Base-by-base conservation (phyloP, 2,113 vertebrate species). In the Aplodontia rufa region DNA sequence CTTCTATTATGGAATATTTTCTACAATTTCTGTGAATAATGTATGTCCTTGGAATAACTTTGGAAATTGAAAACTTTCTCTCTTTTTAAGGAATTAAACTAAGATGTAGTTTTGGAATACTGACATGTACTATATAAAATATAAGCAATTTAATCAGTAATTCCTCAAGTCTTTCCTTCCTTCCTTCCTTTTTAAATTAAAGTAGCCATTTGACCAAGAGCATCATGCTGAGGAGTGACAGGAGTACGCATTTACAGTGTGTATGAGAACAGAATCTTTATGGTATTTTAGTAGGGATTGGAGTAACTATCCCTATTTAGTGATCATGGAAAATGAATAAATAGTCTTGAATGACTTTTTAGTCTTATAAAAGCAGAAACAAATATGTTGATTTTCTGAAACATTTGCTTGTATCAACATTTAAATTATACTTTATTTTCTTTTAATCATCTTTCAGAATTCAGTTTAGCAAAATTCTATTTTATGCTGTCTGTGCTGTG, bases 351-450 rank as follows among this genome's bases (percentile, higher is more conserved):
- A 47, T 49, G 19, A 58, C 6, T 5, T 20, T 49, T 53, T 86
- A 35, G 37, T 3, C 30, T 94, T 86, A 24, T 7, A 72, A n/a
- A 72, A 45, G 81, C 74, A 4, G 75, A 81, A 93, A 74, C 9
- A 72, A 53, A 72, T 58, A 35, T 87, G 30, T 87, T 69, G 71
- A 17, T 78, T 89, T 94, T 72, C 35, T 92, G 30, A 96, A 89
- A 82, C 47, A 40, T 5, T 86, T 81, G 3, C n/a, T 80, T 87
- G 28, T 45, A 6, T 20, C 47, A 92, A n/a, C 28, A 79, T 20
- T 51, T 62, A 86, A 90, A 51, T 75, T 84, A 60, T 51, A 78
- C 9, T 87, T 92, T 80, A 28, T 84, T 87, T 88, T 75, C 7
- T 83, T 85, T 69, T 53, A 84, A 64, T 11, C 58, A 35, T 7